Evolutionary conservation across 1,140 invertebrate species (phyloP), one percentile per base, ranked within the genome.

Genomic region (Tetragnatha versicolor): DNA sequence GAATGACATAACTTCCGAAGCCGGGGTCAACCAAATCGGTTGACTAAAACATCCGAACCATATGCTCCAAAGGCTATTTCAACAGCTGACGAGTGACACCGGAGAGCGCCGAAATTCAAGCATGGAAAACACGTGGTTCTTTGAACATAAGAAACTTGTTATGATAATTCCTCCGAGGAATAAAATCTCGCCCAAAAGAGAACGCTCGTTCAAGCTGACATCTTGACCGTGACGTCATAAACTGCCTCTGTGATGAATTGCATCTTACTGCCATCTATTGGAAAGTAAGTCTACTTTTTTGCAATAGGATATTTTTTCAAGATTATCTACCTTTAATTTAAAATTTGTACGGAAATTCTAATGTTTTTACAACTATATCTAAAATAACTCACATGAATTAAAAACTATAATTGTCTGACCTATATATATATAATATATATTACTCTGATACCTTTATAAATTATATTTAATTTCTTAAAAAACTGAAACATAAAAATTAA

Each of bases 1-100:
- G 53, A 73, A 58, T 73, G 37, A 73, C 27, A 61, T 53, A 22
- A 73, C 70, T 73, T 73, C 70, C 53, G 70, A 73, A 73, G n/a
- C 29, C 14, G 55, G 47, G 51, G 51, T 45, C 51, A 72, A 33
- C 47, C 25, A 47, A 37, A 37, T 31, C 33, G 49, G 53, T 42
- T 17, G 7, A 27, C 7, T 27, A 12, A 20, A 58, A 27, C 45
- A 42, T 42, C 20, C 29, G n/a, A 29, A 29, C 69, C 51, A 58
- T 31, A 73, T 73, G 51, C 27, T 53, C 3, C 14, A 49, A 12
- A 68, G 22, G 22, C 27, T 29, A 5, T 7, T 14, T 5, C 6
- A 58, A 58, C 69, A 58, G 51, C 17, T 53, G 51, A 29, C 10
- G 6, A 42, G 51, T 37, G 49, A 20, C 35, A n/a, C 27, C 27